These are phyloP conservation scores for Hyposoter didymator DNA, from an alignment of 2,888 invertebrate species.

Conservation along the genomic window DNA sequence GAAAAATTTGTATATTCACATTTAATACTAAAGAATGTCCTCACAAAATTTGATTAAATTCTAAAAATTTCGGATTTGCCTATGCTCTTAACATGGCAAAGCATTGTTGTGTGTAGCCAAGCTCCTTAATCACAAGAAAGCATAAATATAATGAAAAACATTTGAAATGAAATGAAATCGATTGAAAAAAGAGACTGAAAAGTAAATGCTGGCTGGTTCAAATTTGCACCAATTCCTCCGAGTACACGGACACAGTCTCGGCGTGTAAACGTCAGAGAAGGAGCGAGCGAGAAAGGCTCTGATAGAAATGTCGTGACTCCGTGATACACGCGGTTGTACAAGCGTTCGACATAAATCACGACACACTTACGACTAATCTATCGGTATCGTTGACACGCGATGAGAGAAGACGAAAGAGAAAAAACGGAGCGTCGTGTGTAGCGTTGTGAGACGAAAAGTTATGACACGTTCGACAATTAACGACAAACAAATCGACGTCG, in stretches of 20 bases:
- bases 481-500: not conserved
- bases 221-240: conserved; percentile 4
- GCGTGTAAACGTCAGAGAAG: not conserved
- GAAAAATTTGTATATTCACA: no score
- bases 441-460: conserved; percentile 32
- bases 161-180: no score
- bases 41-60: no score
- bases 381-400: conserved; percentile 43
- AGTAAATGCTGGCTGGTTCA: not conserved
- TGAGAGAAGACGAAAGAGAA: conserved; percentile 8
- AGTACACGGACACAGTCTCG: not conserved
- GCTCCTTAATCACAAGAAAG: no score
- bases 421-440: not conserved
- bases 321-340: conserved; percentile 40
- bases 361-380: conserved; percentile 48
- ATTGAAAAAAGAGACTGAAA: not conserved
- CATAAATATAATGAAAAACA: no score
- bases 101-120: no score
- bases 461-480: not conserved
- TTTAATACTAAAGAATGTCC: no score
- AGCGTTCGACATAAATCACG: conserved; percentile 49
- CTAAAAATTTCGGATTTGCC: no score
- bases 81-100: no score
- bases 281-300: conserved; percentile 5
- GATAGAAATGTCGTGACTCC: conserved; percentile 52